A percentile compares a stretch with the other conserved stretches of the same genome.
Conservation (phyloP, 2,113 vertebrate species). For the human region GRCh38 chr18:72368001-72368500, state of each 20-base stretch:
- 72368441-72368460: slow-evolving; percentile 5
- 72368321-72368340: slow-evolving; percentile 26
- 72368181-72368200: neutral
- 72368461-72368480: neutral
- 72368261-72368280: slow-evolving; percentile 3
- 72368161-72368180: neutral
- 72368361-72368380: neutral
- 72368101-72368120: neutral
- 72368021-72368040: neutral
- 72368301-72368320: neutral
- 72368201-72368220: neutral
- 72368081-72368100: neutral
- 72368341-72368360: neutral
- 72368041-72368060: neutral
- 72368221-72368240: neutral
- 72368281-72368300: neutral
- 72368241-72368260: neutral
- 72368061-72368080: neutral
- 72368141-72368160: slow-evolving; percentile 56
- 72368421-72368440: slow-evolving; percentile 23
- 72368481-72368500: neutral
- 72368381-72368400: neutral
- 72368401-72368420: neutral
- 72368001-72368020: neutral
- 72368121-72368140: neutral